Conservation (phyloP, 1,140 invertebrate genomes). For the Diuraphis noxia region DNA sequence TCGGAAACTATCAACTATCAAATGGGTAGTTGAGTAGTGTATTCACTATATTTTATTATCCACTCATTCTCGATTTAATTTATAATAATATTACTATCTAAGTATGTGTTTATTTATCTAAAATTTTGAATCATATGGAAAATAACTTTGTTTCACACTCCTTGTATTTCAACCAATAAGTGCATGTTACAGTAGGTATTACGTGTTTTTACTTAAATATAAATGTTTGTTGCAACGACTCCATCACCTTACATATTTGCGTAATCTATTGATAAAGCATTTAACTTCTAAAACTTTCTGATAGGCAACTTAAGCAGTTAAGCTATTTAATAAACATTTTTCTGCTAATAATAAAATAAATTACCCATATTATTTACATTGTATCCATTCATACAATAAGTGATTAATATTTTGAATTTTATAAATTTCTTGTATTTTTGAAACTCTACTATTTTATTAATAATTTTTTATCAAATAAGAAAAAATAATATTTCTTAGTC, state of each 20-base stretch:
- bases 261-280: neutral
- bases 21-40: neutral
- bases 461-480: too few relatives aligned
- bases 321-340: neutral
- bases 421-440: neutral
- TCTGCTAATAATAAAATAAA: neutral
- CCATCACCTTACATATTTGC: neutral
- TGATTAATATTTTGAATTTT: too few relatives aligned
- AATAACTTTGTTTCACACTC: neutral
- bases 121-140: neutral
- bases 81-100: neutral
- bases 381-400: too few relatives aligned
- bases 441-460: neutral
- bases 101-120: neutral
- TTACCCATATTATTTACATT: neutral
- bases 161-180: neutral
- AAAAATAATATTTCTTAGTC: too few relatives aligned
- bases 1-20: neutral
- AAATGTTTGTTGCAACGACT: neutral
- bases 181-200: neutral
- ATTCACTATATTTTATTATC: constrained; percentile 14
- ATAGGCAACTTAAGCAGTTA: too few relatives aligned
- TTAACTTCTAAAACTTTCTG: neutral
- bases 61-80: neutral
- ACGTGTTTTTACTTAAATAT: neutral